phyloP scores from a whole-genome alignment of 2,797 vertebrate genomes.

The Periparus ater region DNA sequence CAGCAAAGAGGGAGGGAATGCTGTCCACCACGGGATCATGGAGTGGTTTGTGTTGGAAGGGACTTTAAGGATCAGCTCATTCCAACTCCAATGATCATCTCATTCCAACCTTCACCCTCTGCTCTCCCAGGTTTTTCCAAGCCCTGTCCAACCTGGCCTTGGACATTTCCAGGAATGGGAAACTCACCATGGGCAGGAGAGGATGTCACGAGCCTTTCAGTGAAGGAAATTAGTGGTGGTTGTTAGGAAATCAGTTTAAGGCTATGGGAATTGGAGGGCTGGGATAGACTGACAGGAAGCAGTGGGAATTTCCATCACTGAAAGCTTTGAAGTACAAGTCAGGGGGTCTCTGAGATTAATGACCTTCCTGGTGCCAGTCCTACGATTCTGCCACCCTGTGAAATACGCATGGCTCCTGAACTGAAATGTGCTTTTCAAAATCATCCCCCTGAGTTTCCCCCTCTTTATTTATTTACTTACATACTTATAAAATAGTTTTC shows the following conservation, averaged over 20 bases:
- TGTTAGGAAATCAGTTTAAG: rapidly evolving
- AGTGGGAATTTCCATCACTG: not conserved
- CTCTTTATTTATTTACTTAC: not conserved
- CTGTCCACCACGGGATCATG: not conserved
- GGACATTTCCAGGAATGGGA: not conserved
- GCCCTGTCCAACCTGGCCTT: too few relatives aligned
- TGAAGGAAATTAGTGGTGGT: not conserved
- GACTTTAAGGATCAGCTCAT: not conserved
- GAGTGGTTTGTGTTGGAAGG: not conserved
- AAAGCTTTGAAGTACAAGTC: not conserved
- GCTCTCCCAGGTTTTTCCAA: not conserved
- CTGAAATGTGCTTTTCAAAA: not conserved
- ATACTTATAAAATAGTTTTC: not conserved
- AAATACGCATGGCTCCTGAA: not conserved
- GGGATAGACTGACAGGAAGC: not conserved
- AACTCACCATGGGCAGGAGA: not conserved
- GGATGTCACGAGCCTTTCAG: not conserved
- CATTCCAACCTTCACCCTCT: too few relatives aligned
- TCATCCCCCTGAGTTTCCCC: not conserved
- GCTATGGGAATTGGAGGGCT: not conserved
- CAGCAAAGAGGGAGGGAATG: not conserved
- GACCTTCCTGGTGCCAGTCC: not conserved
- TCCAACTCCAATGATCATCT: not conserved
- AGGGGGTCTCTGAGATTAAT: not conserved
- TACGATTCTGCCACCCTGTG: not conserved